phyloP scores from a whole-genome alignment of 1,140 invertebrate genomes.

The Brachionus plicatilis region DNA sequence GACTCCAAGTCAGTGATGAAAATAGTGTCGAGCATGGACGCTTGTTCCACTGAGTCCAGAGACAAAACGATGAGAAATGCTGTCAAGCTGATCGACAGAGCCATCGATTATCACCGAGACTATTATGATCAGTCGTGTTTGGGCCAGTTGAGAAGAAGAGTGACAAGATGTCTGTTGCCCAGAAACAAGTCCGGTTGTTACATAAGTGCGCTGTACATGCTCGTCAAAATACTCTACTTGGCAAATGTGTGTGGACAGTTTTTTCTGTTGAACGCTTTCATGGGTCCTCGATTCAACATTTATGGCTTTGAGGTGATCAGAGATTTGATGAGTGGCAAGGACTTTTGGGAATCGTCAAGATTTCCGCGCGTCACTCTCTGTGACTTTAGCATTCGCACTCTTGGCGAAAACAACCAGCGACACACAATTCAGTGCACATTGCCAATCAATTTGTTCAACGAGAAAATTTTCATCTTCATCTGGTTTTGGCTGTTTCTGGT shows the following conservation, averaged over 20 bases:
- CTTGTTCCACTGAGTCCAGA: neutral
- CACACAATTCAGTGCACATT: slow-evolving; percentile 46
- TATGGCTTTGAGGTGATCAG: slow-evolving; percentile 44
- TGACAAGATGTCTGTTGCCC: neutral
- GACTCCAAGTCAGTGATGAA: slow-evolving; percentile 35
- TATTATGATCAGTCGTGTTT: neutral
- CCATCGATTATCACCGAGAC: slow-evolving; percentile 31
- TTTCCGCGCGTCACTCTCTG: slow-evolving; percentile 45
- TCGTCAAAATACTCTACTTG: slow-evolving; percentile 47
- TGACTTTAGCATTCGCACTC: slow-evolving; percentile 44
- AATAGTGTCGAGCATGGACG: neutral
- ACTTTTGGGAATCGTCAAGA: slow-evolving; percentile 41
- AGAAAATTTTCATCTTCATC: slow-evolving; percentile 42
- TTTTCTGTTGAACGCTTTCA: slow-evolving; percentile 47
- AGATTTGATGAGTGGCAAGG: slow-evolving; percentile 42
- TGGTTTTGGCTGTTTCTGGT: slow-evolving; percentile 36
- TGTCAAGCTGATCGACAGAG: slow-evolving; percentile 36
- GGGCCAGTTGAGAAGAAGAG: neutral
- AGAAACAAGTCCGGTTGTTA: slow-evolving; percentile 49
- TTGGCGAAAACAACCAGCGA: slow-evolving; percentile 44
- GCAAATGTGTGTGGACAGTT: slow-evolving; percentile 46
- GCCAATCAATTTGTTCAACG: slow-evolving; percentile 45
- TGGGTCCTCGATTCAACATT: slow-evolving; percentile 44
- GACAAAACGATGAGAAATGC: slow-evolving; percentile 13
- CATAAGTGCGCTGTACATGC: slow-evolving; percentile 49